Percentiles rank a stretch among this genome's conserved stretches.
These are phyloP conservation scores for Bubo blakistoni DNA, from an alignment of 2,113 vertebrate genomes.

Conservation along the genomic window DNA sequence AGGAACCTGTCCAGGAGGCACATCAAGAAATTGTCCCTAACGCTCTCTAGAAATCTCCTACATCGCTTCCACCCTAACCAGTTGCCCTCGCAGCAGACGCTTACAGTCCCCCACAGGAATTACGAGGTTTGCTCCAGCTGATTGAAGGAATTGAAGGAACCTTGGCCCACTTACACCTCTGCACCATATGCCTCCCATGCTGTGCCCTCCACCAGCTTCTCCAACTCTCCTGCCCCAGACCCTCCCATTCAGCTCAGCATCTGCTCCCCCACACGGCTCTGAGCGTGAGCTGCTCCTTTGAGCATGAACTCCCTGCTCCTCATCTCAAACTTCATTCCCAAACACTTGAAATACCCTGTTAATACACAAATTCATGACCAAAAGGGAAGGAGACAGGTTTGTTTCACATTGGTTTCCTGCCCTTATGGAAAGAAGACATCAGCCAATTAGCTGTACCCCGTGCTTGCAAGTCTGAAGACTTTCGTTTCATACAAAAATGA, in stretches of 20 bases:
- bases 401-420: background rate
- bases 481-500: background rate
- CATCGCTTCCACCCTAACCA: background rate
- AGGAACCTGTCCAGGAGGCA: accelerated
- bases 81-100: background rate
- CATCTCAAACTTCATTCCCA: background rate
- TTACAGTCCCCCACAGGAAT: background rate
- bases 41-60: background rate
- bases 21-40: background rate
- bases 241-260: background rate
- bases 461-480: background rate
- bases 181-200: background rate
- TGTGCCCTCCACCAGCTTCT: background rate
- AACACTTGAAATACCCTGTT: accelerated
- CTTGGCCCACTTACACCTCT: background rate
- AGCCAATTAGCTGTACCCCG: background rate
- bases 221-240: background rate
- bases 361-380: background rate
- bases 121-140: background rate
- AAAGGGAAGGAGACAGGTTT: background rate
- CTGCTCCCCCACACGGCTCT: background rate
- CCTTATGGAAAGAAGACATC: background rate
- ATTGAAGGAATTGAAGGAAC: background rate
- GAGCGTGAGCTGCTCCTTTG: background rate
- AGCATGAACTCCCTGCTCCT: accelerated